Base-by-base conservation (phyloP, 37 sponge, comb jelly and placozoan species). In the Spongilla lacustris region DNA sequence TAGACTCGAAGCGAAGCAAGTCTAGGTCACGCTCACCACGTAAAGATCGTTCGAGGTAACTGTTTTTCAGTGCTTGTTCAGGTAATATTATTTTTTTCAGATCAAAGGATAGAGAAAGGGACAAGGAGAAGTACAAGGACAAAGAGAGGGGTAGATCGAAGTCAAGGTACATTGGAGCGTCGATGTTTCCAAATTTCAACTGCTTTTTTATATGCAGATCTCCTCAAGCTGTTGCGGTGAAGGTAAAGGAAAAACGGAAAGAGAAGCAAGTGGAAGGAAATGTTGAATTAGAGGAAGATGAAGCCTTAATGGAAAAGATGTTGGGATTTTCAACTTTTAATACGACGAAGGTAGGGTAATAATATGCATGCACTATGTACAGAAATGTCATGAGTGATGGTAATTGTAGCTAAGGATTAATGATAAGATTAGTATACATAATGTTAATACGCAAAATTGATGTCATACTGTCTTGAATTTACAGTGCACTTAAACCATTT, bases 251-350 rank as follows among this genome's bases (percentile, higher is more conserved):
- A 19, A 26, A 72, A 32, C 66, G 81, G 48, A 26, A 30, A 37
- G 50, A 78, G 30, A 75, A 50, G 22, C 75, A 75, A n/a, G 77
- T 69, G 22, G 76, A 80, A 24, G 69, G 14, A 21, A 81, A 81
- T 41, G 58, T 46, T 23, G n/a, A 24, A 22, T 26, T 68, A 36
- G 88, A 88, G 21, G 96, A 96, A 32, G 92, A 91, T n/a, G 90
- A 87, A n/a, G 86, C 85, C 34, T 46, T 89, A 12, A 91, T 97
- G 94, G 88, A 69, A 41, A 91, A 91, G 68, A 77, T 95, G 32
- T 91, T 97, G 94, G 98, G 98, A 21, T 97, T 97, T 81, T 67
- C 72, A 27, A 36, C 68, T 22, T 97, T 97, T 84, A 80, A 95
- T 38, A 80, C 94, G 23, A 95, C 98, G 0, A 97, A 97, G 87